Evolutionary conservation across 1,140 invertebrate genomes (phyloP), one percentile per base, ranked within the genome.

Genomic region (Drosophila pandora): DNA sequence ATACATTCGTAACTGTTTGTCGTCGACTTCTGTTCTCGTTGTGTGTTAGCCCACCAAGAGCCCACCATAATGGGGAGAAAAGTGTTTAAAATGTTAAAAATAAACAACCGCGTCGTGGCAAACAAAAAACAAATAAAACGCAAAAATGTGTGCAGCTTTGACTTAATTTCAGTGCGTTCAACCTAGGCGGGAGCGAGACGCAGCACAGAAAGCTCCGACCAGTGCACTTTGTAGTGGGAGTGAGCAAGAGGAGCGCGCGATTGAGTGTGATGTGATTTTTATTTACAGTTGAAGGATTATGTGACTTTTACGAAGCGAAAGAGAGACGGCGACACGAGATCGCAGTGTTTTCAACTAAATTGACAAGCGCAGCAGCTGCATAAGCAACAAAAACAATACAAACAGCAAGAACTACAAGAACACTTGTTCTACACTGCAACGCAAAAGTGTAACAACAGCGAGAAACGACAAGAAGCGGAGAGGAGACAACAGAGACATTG

Each of bases 101-200:
- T 39, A 67, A 47, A 68, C 32, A 75, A 71, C 55, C 41, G 58
- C 65, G 56, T 30, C 43, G 59, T 25, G 55, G 55, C 62, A 73
- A 81, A 82, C 74, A 78, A 74, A 70, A 39, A 48, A 47, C 47
- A 69, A 45, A 65, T 49, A 49, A 43, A 69, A 70, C 53, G 43
- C 32, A n/a, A n/a, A 28, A 25, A 32, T 41, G 78, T 73, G 69
- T 77, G 74, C 74, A 91, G 89, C 90, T 91, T 91, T 91, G 90
- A 91, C 90, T 91, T 91, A 91, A 89, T 91, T 91, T 79, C 63
- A 91, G 90, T 90, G 79, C 88, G 71, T 91, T 91, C 90, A 91
- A 90, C 90, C 77, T 76, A 54, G n/a, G 60, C 63, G 60, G 34
- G 32, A 68, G 62, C 55, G 23, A 30, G 28, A 50, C 32, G 53